These are phyloP conservation scores for Hepsetus odoe DNA, from an alignment of 2,113 vertebrate genomes.

Conservation along the genomic window DNA sequence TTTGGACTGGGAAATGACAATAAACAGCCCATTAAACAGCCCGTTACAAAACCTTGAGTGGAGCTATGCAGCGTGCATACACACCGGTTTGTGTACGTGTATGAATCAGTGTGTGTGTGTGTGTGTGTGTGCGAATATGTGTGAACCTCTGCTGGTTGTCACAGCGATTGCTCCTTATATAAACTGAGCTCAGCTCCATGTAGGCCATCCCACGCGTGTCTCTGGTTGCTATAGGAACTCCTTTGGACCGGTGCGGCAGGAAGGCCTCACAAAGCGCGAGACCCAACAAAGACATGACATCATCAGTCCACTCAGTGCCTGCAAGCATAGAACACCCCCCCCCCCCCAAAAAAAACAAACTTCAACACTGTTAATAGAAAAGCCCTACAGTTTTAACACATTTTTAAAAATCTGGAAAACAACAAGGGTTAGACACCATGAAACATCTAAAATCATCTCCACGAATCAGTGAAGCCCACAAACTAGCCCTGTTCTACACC, in stretches of 20 bases:
- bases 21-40: not conserved
- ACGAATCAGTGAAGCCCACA: too few relatives aligned
- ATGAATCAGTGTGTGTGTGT: constrained; percentile 9
- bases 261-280: constrained; percentile 46
- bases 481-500: too few relatives aligned
- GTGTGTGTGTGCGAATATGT: not conserved
- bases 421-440: too few relatives aligned
- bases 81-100: constrained; percentile 6
- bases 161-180: constrained; percentile 49
- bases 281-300: constrained; percentile 51
- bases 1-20: not conserved
- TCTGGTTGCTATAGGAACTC: constrained; percentile 57
- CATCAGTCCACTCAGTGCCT: constrained; percentile 33
- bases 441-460: too few relatives aligned
- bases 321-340: not conserved
- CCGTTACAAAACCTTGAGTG: not conserved
- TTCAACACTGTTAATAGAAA: not conserved
- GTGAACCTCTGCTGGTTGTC: constrained; percentile 16
- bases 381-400: too few relatives aligned
- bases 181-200: constrained; percentile 47
- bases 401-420: too few relatives aligned
- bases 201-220: constrained; percentile 55
- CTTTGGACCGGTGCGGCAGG: constrained; percentile 22
- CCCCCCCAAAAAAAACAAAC: too few relatives aligned
- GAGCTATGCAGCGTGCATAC: not conserved